These are phyloP conservation scores for Alethe castanea DNA, from an alignment of 2,113 vertebrate genomes.

Conservation along the genomic window DNA sequence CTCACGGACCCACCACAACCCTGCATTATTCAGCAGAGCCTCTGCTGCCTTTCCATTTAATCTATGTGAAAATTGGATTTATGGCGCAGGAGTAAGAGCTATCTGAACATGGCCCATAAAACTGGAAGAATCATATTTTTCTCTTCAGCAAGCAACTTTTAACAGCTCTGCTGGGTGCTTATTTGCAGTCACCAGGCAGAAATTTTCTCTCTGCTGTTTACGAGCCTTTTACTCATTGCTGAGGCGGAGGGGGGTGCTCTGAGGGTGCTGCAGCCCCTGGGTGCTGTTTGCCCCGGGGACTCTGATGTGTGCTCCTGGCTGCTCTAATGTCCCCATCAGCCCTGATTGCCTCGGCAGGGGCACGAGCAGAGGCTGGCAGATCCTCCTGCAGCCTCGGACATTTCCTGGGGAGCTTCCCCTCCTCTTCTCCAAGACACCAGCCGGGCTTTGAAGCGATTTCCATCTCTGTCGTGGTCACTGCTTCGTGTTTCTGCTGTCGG, in stretches of 20 bases:
- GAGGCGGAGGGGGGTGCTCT: background rate
- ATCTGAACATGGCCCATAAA: conserved; percentile 29
- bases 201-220: conserved; percentile 49
- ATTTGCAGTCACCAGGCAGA: conserved; percentile 60
- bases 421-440: background rate
- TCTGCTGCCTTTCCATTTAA: background rate
- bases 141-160: conserved; percentile 52
- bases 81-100: conserved; percentile 35
- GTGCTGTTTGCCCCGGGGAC: background rate
- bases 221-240: background rate
- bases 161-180: conserved; percentile 56
- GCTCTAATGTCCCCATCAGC: background rate
- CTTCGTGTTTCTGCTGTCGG: background rate
- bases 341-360: conserved; percentile 17
- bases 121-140: conserved; percentile 49
- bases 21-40: conserved; percentile 2
- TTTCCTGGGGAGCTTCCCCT: background rate
- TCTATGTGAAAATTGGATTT: conserved; percentile 58
- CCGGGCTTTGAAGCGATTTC: background rate
- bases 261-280: background rate
- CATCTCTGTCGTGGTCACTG: background rate
- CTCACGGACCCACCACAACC: background rate
- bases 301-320: background rate
- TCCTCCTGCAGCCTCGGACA: background rate
- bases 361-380: background rate